Evolutionary conservation across 2,797 vertebrate genomes (phyloP).

Genomic region (Nannoperca australis): DNA sequence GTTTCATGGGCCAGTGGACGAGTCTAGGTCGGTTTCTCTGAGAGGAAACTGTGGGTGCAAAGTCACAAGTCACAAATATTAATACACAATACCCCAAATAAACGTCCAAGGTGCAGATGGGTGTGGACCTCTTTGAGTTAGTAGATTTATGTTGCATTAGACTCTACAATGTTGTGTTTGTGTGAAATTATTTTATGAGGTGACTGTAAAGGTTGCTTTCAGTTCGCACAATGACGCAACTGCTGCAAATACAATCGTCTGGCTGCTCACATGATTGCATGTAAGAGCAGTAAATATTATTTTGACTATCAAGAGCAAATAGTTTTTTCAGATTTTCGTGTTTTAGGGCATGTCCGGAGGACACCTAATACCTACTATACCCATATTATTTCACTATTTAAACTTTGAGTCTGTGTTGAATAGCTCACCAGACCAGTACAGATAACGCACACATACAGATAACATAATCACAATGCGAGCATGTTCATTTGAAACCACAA

Average conservation of each 20-base stretch:
- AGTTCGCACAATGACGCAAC: neutral
- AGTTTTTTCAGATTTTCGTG: no score
- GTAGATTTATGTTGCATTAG: constrained; percentile 11
- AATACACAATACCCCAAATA: constrained; percentile 9
- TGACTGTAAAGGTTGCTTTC: constrained; percentile 2
- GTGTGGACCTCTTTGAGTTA: constrained; percentile 13
- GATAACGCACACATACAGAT: neutral
- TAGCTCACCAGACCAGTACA: neutral
- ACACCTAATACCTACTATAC: neutral
- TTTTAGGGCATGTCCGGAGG: neutral
- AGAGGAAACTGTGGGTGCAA: constrained; percentile 12
- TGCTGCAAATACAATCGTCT: neutral
- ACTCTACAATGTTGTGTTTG: constrained; percentile 7
- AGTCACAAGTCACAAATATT: constrained; percentile 23
- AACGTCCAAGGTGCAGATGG: constrained; percentile 2
- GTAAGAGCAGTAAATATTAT: neutral
- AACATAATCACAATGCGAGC: neutral
- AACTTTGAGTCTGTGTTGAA: neutral
- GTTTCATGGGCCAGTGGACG: constrained; percentile 21
- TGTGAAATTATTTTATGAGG: constrained; percentile 6
- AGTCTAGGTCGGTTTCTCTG: constrained; percentile 11
- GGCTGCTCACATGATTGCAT: neutral
- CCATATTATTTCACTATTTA: neutral
- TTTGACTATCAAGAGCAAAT: neutral
- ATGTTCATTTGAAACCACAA: neutral